Base-by-base conservation (phyloP, 2,113 vertebrate species). In the Henicopernis longicauda region DNA sequence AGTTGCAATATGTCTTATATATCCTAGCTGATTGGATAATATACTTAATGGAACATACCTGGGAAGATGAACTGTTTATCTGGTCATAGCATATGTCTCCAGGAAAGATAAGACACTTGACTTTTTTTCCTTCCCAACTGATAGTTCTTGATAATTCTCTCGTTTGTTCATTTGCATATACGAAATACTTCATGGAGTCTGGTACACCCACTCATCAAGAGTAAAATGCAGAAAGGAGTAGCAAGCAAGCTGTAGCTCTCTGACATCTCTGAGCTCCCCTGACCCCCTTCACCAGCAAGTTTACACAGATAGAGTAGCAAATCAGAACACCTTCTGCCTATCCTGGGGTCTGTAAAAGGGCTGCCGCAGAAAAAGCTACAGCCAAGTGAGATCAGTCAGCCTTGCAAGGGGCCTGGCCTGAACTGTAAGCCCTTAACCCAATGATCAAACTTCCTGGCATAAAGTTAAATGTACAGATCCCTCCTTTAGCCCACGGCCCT, bases 21-120 rank as follows among this genome's bases (percentile, higher is more conserved):
- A 90, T 59, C 32, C 94, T 82, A 93, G 73, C 4, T 95, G 91
- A 96, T 61, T 95, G 55, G 55, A 88, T 91, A 97, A 94, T 89
- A 89, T 29, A 94, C 70, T 97, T 96, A 96, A 94, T 95, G 82
- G 78, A 50, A 97, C 58, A 89, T 89, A 47, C 76, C 93, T 94
- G 66, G 65, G 82, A 97, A 97, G 87, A 95, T 67, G 65, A 95
- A 94, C 32, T 84, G 70, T 82, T 94, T 96, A 93, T 96, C 73
- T 95, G 29, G 87, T 58, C 3, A 4, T 16, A 85, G 71, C 93
- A 95, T 72, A 76, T 59, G 62, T 77, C 70, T 96, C 86, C 49
- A 49, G 38, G 74, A 89, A 95, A 91, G 90, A 81, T 78, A 95
- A 96, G 69, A 66, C 45, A 85, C 63, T 86, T 82, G 32, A 70